Evolutionary conservation across 1,140 invertebrate genomes (phyloP).

Genomic region (Littorina saxatilis): DNA sequence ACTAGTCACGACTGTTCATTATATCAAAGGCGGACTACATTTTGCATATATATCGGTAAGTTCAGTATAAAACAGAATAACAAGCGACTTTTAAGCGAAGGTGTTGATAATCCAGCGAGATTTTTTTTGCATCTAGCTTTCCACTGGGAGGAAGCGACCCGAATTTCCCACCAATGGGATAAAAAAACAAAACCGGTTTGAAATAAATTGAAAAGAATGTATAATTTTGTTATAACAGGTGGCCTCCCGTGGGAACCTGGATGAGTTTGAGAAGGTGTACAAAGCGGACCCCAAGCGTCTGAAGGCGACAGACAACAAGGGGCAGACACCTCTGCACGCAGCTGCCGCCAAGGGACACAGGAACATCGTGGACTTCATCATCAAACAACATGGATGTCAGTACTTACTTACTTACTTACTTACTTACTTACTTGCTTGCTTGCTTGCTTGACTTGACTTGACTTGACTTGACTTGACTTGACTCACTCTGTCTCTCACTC

Average conservation of each 20-base stretch:
- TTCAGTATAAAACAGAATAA: no score
- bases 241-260: conserved; percentile 87
- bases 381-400: conserved; percentile 76
- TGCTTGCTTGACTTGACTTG: neutral
- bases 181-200: no score
- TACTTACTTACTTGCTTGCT: neutral
- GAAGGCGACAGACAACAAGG: conserved; percentile 82
- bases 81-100: no score
- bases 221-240: conserved; percentile 79
- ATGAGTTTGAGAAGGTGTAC: conserved; percentile 85
- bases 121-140: no score
- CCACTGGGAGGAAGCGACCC: no score
- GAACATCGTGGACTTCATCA: conserved; percentile 86
- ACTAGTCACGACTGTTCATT: no score
- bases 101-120: no score
- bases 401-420: neutral
- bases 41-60: no score
- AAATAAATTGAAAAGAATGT: no score
- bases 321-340: conserved; percentile 85
- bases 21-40: no score
- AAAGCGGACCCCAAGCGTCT: conserved; percentile 83
- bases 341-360: conserved; percentile 86
- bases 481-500: no score
- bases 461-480: neutral
- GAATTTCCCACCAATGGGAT: no score